Percentiles rank a stretch among this genome's conserved stretches.
Evolutionary conservation across 2,888 invertebrate genomes (phyloP).

Genomic region (Reticulitermes lucifugus): DNA sequence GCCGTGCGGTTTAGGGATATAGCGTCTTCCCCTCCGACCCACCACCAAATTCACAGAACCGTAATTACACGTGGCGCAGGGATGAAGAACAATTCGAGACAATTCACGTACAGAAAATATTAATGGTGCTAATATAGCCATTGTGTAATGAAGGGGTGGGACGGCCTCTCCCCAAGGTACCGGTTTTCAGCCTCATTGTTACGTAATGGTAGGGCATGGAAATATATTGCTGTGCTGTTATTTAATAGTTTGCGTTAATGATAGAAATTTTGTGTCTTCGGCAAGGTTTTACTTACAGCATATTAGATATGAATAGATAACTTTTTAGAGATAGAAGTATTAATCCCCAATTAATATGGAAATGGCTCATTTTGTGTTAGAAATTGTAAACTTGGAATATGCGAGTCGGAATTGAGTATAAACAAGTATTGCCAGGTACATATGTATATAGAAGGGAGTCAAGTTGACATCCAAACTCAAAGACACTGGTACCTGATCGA

Average conservation of each 20-base stretch:
- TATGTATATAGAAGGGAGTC: no score
- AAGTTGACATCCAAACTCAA: no score
- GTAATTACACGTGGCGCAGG: not conserved
- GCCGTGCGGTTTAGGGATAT: no score
- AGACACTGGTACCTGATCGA: no score
- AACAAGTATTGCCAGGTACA: no score
- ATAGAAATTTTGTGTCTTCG: not conserved
- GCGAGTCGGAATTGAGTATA: no score
- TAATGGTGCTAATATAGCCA: not conserved
- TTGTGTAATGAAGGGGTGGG: slow-evolving; percentile 6
- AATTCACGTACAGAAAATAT: slow-evolving; percentile 2
- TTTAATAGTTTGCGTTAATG: not conserved
- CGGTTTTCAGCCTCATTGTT: not conserved
- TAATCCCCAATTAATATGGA: no score
- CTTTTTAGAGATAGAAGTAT: no score
- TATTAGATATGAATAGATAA: no score
- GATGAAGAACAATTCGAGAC: not conserved
- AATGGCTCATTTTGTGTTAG: no score
- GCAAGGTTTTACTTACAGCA: not conserved
- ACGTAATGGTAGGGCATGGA: not conserved
- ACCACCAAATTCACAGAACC: not conserved
- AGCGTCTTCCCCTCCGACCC: no score
- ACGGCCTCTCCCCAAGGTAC: not conserved
- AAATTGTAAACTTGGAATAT: no score
- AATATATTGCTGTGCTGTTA: not conserved